These are phyloP conservation scores for Drosophila borborema DNA, from an alignment of 2,888 invertebrate species.

Conservation along the genomic window DNA sequence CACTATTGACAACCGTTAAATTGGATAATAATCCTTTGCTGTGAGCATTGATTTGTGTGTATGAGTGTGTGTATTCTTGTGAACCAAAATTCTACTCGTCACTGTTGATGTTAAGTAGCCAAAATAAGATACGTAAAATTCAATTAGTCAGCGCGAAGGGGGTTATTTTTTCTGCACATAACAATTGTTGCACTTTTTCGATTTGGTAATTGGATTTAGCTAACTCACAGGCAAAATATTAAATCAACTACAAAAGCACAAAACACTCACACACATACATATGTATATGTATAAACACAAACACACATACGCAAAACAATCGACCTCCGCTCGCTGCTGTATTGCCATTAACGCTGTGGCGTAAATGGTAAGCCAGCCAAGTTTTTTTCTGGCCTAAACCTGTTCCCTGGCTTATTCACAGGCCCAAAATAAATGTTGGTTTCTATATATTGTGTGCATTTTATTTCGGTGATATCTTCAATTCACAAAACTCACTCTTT, in stretches of 20 bases:
- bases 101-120: slow-evolving; percentile 42
- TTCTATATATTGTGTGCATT: slow-evolving; percentile 1
- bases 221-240: slow-evolving; percentile 65
- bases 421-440: slow-evolving; percentile 20
- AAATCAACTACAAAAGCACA: slow-evolving; percentile 43
- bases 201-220: slow-evolving; percentile 72
- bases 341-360: slow-evolving; percentile 73
- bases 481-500: slow-evolving; percentile 48
- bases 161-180: slow-evolving; percentile 25
- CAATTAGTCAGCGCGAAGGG: slow-evolving; percentile 53
- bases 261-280: slow-evolving; percentile 14
- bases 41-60: slow-evolving; percentile 13
- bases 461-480: not conserved
- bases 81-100: slow-evolving; percentile 36
- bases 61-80: slow-evolving; percentile 38
- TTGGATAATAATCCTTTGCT: slow-evolving; percentile 64
- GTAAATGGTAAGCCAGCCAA: slow-evolving; percentile 78
- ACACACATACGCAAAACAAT: slow-evolving; percentile 65
- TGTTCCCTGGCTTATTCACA: slow-evolving; percentile 72
- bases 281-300: slow-evolving; percentile 24
- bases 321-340: slow-evolving; percentile 73
- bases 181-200: slow-evolving; percentile 64
- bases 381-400: slow-evolving; percentile 80
- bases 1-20: slow-evolving; percentile 60
- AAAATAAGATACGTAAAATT: slow-evolving; percentile 65